phyloP scores from a whole-genome alignment of 2,797 vertebrate genomes.

The Xenopus petersii region DNA sequence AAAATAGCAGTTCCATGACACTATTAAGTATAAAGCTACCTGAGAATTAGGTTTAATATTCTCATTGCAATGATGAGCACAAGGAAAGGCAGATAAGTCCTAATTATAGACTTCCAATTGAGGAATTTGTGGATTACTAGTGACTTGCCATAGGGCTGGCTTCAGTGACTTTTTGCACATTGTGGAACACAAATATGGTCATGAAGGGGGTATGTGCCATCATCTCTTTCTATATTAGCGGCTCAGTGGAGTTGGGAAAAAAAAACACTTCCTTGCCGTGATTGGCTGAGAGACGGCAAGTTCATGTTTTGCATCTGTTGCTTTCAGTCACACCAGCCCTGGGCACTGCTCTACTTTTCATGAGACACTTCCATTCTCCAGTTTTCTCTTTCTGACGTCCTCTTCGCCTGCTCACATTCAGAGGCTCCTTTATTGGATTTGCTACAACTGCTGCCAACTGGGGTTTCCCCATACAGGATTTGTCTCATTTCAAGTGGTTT shows the following conservation, averaged over 20 bases:
- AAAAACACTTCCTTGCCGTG: slow-evolving; percentile 2
- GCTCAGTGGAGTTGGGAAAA: slow-evolving; percentile 1
- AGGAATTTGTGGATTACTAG: slow-evolving; percentile 16
- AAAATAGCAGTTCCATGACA: too few relatives aligned
- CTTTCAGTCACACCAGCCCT: slow-evolving; percentile 32
- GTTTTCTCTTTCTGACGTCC: slow-evolving; percentile 18
- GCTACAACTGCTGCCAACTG: neutral
- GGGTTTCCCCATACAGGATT: slow-evolving; percentile 10
- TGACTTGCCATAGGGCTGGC: slow-evolving; percentile 26
- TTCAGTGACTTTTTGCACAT: slow-evolving; percentile 44
- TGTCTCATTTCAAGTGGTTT: slow-evolving; percentile 12
- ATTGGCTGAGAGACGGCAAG: slow-evolving; percentile 36
- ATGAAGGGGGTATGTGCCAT: slow-evolving; percentile 46
- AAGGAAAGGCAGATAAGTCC: slow-evolving; percentile 30
- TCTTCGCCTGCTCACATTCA: slow-evolving; percentile 12
- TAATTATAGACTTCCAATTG: slow-evolving; percentile 36
- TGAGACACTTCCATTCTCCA: slow-evolving; percentile 34
- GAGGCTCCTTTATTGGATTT: slow-evolving; percentile 29
- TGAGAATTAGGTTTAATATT: too few relatives aligned
- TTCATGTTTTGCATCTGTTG: slow-evolving; percentile 33
- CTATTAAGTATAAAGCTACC: too few relatives aligned
- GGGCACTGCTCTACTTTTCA: slow-evolving; percentile 20
- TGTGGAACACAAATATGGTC: slow-evolving; percentile 45
- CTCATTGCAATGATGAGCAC: slow-evolving; percentile 12
- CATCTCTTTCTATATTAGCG: slow-evolving; percentile 46